phyloP scores from a whole-genome alignment of 2,888 invertebrate genomes.

The Habroteleia sp. region DNA sequence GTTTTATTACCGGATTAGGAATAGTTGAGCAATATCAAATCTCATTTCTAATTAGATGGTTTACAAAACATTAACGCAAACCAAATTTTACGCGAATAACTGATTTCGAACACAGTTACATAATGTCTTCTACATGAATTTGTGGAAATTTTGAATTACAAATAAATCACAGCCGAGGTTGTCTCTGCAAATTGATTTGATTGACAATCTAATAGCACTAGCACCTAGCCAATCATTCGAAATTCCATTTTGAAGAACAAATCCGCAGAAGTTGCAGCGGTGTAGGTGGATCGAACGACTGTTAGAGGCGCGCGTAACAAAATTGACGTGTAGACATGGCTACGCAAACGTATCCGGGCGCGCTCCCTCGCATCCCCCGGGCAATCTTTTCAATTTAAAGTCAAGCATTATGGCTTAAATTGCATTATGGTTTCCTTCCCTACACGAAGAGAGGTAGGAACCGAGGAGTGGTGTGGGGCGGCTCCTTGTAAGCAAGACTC shows the following conservation, averaged over 20 bases:
- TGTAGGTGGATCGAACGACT: neutral
- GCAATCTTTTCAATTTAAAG: conserved; percentile 82
- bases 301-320: conserved; percentile 52
- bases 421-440: conserved; percentile 80
- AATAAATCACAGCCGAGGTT: no score
- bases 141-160: no score
- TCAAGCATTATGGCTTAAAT: conserved; percentile 81
- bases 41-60: no score
- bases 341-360: conserved; percentile 61
- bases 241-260: neutral
- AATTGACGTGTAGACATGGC: conserved; percentile 55
- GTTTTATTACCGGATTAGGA: no score
- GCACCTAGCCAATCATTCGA: no score
- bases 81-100: no score
- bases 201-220: no score
- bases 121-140: no score
- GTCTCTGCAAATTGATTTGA: no score
- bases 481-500: conserved; percentile 80
- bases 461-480: conserved; percentile 73
- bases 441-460: conserved; percentile 67
- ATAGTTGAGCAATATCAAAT: no score
- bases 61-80: no score
- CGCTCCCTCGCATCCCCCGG: conserved; percentile 80
- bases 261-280: neutral
- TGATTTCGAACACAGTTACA: no score